Conservation (phyloP, 2,888 invertebrate species). For the Pardosa pseudoannulata region DNA sequence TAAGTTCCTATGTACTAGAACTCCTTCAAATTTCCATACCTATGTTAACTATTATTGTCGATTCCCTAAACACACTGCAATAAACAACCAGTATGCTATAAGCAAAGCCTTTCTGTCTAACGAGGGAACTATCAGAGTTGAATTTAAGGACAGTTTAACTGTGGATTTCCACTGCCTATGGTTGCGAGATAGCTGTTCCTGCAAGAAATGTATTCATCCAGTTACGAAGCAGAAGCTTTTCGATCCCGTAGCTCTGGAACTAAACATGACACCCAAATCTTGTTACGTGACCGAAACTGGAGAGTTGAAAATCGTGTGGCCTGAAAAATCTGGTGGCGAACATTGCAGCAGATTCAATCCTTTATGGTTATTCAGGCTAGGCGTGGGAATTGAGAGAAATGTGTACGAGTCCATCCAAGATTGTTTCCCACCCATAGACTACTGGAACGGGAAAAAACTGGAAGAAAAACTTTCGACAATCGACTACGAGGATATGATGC, state of each 20-base stretch:
- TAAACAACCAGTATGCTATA: neutral
- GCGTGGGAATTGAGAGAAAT: slow-evolving; percentile 10
- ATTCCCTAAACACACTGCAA: neutral
- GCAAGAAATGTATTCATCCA: slow-evolving; percentile 27
- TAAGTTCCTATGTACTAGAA: too few relatives aligned
- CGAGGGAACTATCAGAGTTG: neutral
- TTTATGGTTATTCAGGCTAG: neutral
- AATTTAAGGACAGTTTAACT: slow-evolving; percentile 75
- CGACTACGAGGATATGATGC: slow-evolving; percentile 11
- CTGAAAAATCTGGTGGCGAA: neutral
- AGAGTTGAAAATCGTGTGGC: slow-evolving; percentile 22
- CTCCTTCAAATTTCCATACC: too few relatives aligned
- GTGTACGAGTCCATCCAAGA: slow-evolving; percentile 1
- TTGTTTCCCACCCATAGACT: slow-evolving; percentile 75
- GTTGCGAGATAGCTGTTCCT: slow-evolving; percentile 74
- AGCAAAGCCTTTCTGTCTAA: neutral
- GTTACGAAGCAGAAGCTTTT: slow-evolving; percentile 35
- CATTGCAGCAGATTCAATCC: slow-evolving; percentile 16
- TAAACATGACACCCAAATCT: neutral
- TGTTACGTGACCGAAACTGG: neutral
- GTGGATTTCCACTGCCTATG: slow-evolving; percentile 76
- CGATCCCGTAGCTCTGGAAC: slow-evolving; percentile 54
- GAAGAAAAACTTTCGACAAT: slow-evolving; percentile 73
- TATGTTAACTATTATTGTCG: too few relatives aligned
- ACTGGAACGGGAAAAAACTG: slow-evolving; percentile 75